Percentiles rank a stretch among this genome's conserved stretches.
These are phyloP conservation scores for Fragum whitleyi DNA, from an alignment of 2,888 invertebrate genomes.

Conservation along the genomic window DNA sequence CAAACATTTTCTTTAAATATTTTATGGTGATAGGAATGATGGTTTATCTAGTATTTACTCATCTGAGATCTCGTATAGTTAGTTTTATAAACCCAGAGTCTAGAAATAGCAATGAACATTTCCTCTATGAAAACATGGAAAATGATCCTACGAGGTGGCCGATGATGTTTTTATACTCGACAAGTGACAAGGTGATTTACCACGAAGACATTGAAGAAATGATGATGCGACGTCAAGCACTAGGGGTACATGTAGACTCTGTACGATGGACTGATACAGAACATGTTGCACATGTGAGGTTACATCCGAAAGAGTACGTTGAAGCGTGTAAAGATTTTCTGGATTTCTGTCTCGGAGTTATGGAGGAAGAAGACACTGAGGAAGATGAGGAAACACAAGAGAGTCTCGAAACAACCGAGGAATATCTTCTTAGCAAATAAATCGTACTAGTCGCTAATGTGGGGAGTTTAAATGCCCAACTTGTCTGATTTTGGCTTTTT, in stretches of 20 bases:
- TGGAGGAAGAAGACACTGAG: constrained; percentile 7
- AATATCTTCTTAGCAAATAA: constrained; percentile 49
- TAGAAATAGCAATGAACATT: constrained; percentile 60
- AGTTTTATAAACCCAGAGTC: constrained; percentile 41
- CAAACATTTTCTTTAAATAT: constrained; percentile 71
- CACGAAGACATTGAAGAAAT: constrained; percentile 90
- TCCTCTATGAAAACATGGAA: constrained; percentile 77
- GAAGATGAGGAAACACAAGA: constrained; percentile 29
- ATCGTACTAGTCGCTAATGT: too few species aligned
- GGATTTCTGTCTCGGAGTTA: constrained; percentile 40
- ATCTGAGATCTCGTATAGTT: constrained; percentile 45
- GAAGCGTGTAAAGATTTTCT: constrained; percentile 77
- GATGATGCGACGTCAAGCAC: constrained; percentile 86
- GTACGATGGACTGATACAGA: constrained; percentile 90
- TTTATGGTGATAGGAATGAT: constrained; percentile 85
- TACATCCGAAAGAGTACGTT: constrained; percentile 86
- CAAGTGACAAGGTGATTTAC: constrained; percentile 89
- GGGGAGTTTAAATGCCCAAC: constrained; percentile 12
- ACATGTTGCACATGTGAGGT: constrained; percentile 91
- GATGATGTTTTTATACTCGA: constrained; percentile 91
- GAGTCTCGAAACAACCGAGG: constrained; percentile 36
- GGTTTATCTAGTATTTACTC: constrained; percentile 66
- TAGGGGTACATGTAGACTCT: constrained; percentile 88
- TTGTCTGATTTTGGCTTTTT: neutral
- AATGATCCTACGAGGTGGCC: constrained; percentile 89